Evolutionary conservation across 2,113 vertebrate genomes (phyloP), one percentile per base, ranked within the genome.

Genomic region (Lepisosteus osseus): DNA sequence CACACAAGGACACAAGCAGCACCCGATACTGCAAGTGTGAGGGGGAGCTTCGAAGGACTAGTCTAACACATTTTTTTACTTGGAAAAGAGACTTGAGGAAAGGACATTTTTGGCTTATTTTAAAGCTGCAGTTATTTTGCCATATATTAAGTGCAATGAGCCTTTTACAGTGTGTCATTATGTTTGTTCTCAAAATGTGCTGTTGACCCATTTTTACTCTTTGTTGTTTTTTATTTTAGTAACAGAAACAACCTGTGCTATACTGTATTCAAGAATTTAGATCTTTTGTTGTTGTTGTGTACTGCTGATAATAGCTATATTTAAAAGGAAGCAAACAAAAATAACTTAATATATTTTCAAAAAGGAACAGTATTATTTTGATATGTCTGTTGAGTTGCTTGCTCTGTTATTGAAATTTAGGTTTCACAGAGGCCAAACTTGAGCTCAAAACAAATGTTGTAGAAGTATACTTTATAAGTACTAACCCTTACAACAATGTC

Each of bases 91-190:
- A 87, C 83, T 89, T 89, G 80, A 87, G 84, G 78, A 87, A 86
- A 84, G 66, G 77, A 87, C 69, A 74, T 82, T 85, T 87, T 89
- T 94, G 84, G 94, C 95, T 95, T 96, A 95, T 95, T 93, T 94
- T 95, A 91, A 96, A 98, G 95, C 96, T 95, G 91, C 88, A 93
- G 87, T 91, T 92, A 93, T 90, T 92, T 92, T 93, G 88, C 92
- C 92, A 90, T 89, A 86, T 92, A 93, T 89, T 75, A 90, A 84
- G 86, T 94, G 90, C 92, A 88, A 94, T 95, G 93, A 94, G 92
- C 90, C 93, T 90, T 92, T 92, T 80, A 79, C 87, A 78, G 88
- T 79, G 72, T 84, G 79, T 89, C 86, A 77, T 87, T 77, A 87
- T 91, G 91, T 91, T 88, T 89, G 88, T 86, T 81, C 83, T 84